Evolutionary conservation across 2,888 invertebrate genomes (phyloP), one percentile per base, ranked within the genome.

Genomic region (Xestoiulus laeticollis): DNA sequence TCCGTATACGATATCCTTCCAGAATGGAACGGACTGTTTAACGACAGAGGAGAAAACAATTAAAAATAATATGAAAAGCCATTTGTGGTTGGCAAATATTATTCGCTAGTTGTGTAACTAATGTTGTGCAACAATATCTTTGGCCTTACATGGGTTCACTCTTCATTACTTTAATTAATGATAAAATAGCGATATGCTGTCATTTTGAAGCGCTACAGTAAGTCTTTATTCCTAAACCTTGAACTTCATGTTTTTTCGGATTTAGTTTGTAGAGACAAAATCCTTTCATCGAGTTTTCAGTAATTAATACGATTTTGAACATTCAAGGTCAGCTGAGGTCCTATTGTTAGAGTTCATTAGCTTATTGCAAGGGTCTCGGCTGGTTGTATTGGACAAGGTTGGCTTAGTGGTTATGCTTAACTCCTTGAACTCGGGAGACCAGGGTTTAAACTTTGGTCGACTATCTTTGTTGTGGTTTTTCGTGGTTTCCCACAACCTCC

Each of bases 1-100:
- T 86, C 91, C 91, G 89, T 90, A 91, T 19, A 91, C 91, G 85
- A 91, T 88, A 86, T 91, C 90, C 88, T 91, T 91, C 90, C 91
- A 91, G 19, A 90, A 86, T 16, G 91, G 44, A 86, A 26, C 30
- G 53, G 32, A n/a, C 86, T 85, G n/a, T 85, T 14, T n/a, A 0
- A 26, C 6, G 84, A 84, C 26, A 68, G 12, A 68, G 26, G 12
- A 16, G 14, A 32, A 48, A 48, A n/a, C n/a, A n/a, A 48, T 48
- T 48, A 16, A 78, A 12, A n/a, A n/a, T n/a, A n/a, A 48, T 4
- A 16, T 48, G 48, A 10, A 48, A 19, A 4, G 0, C 5, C 19
- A n/a, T 19, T 19, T 16, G 16, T 53, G 53, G 19, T 53, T 19
- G 5, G 1, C 19, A 53, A 19, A n/a, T 6, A 2, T 68, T 16